phyloP scores from a whole-genome alignment of 2,113 vertebrate species.

The Prunella fulvescens region DNA sequence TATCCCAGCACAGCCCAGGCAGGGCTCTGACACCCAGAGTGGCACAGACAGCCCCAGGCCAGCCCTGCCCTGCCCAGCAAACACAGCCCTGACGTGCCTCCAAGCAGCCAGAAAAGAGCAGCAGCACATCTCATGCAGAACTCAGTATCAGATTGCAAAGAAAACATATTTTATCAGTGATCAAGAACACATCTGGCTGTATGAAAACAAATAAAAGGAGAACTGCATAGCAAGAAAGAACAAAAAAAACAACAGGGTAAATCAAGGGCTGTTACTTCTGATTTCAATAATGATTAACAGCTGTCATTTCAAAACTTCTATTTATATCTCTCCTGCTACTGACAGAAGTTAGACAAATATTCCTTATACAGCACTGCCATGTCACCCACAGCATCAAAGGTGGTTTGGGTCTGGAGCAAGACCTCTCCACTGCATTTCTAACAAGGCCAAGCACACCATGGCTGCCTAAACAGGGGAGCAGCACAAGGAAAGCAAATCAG shows the following conservation, averaged over 20 bases:
- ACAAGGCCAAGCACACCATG: background rate
- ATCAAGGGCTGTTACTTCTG: background rate
- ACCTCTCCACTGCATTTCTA: background rate
- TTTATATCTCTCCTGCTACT: background rate
- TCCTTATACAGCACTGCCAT: background rate
- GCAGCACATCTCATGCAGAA: background rate
- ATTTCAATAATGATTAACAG: background rate
- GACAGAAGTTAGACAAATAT: background rate
- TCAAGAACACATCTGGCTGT: constrained; percentile 31
- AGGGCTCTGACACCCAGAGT: fast-evolving
- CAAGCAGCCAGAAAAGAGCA: background rate
- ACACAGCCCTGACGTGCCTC: background rate
- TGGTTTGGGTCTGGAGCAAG: background rate
- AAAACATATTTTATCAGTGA: constrained; percentile 25
- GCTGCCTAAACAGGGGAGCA: background rate
- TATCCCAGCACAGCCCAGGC: background rate
- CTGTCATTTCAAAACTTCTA: background rate
- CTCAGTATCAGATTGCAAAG: background rate
- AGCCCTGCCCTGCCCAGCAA: background rate
- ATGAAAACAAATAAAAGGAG: constrained; percentile 42
- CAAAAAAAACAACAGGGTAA: background rate
- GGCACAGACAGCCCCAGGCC: background rate
- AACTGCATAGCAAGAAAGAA: background rate
- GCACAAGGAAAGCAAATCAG: background rate
- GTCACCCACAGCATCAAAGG: background rate